A percentile compares a stretch with the other conserved stretches of the same genome.
Evolutionary conservation across 2,888 invertebrate species (phyloP).

Genomic region (Camptogramma bilineatum): DNA sequence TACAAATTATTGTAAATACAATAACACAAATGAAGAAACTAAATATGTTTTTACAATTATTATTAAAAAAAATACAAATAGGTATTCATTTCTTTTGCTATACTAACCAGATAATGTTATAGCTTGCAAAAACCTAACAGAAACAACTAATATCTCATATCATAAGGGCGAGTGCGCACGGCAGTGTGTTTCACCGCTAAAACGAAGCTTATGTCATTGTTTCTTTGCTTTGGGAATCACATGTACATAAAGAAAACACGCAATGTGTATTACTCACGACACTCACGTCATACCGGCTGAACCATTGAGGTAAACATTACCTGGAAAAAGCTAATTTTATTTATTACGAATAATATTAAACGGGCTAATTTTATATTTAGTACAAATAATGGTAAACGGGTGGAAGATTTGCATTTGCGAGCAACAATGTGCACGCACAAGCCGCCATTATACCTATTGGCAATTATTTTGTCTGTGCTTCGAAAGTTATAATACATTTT

Average conservation of each 20-base stretch:
- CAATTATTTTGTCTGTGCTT: too few relatives aligned
- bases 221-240: conserved; percentile 36
- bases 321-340: background rate
- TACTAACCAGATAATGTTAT: conserved; percentile 18
- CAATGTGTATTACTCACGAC: background rate
- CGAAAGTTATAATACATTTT: too few relatives aligned
- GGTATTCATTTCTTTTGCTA: conserved; percentile 13
- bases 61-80: too few relatives aligned
- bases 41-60: too few relatives aligned
- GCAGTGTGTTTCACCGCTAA: conserved; percentile 14
- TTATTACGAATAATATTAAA: background rate
- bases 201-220: conserved; percentile 22
- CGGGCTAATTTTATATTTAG: background rate
- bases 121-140: conserved; percentile 1
- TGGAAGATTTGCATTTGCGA: too few relatives aligned
- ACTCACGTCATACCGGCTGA: background rate
- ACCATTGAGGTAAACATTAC: background rate
- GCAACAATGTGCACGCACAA: too few relatives aligned
- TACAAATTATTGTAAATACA: too few relatives aligned
- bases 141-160: conserved; percentile 6
- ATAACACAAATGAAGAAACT: too few relatives aligned
- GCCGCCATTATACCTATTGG: too few relatives aligned
- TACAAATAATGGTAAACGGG: background rate
- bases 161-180: conserved; percentile 19
- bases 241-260: conserved; percentile 31